Evolutionary conservation across 1,140 invertebrate species (phyloP).

Genomic region (Atta cephalotes): DNA sequence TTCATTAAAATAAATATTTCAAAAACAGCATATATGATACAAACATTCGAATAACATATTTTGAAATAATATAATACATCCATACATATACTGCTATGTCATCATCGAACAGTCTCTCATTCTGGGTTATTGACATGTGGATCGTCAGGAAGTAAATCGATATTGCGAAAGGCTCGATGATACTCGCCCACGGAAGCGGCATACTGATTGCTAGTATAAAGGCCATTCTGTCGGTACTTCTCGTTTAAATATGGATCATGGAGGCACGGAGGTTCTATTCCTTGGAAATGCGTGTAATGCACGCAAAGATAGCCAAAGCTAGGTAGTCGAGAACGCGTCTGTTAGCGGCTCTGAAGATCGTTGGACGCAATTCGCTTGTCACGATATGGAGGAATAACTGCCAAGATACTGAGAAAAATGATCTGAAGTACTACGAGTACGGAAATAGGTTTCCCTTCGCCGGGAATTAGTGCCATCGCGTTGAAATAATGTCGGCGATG

Average conservation of each 20-base stretch:
- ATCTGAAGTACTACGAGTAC: slow-evolving; percentile 13
- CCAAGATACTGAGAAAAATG: slow-evolving; percentile 30
- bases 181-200: slow-evolving; percentile 64
- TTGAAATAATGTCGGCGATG: neutral
- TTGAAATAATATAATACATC: neutral
- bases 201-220: slow-evolving; percentile 71
- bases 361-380: slow-evolving; percentile 25
- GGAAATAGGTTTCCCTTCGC: slow-evolving; percentile 20
- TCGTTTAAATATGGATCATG: slow-evolving; percentile 69
- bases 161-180: slow-evolving; percentile 55
- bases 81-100: neutral
- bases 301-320: slow-evolving; percentile 20
- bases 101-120: neutral
- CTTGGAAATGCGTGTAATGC: slow-evolving; percentile 26
- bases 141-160: slow-evolving; percentile 64
- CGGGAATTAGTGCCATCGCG: neutral
- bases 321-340: slow-evolving; percentile 15
- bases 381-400: slow-evolving; percentile 12
- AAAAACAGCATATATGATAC: neutral
- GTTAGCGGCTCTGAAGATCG: slow-evolving; percentile 8
- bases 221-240: slow-evolving; percentile 58
- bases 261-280: slow-evolving; percentile 12
- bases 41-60: neutral
- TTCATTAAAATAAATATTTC: neutral
- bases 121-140: slow-evolving; percentile 67